Percentiles rank a stretch among this genome's conserved stretches.
Conservation (phyloP, 1,140 invertebrate genomes). For the Glossosoma conforme region DNA sequence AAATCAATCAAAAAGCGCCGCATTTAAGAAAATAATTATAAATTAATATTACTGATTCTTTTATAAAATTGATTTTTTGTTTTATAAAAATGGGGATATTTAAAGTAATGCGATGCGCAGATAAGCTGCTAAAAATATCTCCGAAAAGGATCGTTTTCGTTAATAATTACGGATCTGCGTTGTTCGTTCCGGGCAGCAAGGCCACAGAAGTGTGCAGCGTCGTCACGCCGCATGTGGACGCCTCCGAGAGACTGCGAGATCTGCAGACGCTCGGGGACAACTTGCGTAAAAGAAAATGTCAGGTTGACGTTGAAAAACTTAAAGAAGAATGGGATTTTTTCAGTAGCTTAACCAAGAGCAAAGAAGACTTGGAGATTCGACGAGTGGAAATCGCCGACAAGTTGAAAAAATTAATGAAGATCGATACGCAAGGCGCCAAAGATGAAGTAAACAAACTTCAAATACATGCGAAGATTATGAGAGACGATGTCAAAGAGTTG, state of each 20-base stretch:
- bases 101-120: no score
- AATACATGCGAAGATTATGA: slow-evolving; percentile 50
- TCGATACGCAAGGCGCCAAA: slow-evolving; percentile 37
- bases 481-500: slow-evolving; percentile 56
- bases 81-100: not conserved
- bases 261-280: slow-evolving; percentile 46
- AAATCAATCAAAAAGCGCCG: no score
- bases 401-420: slow-evolving; percentile 34
- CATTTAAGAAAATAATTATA: no score
- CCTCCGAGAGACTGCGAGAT: slow-evolving; percentile 48
- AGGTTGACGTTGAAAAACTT: slow-evolving; percentile 44
- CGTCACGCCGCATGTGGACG: slow-evolving; percentile 58
- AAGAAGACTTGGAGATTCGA: slow-evolving; percentile 41
- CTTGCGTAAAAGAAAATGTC: slow-evolving; percentile 39
- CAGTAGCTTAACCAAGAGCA: slow-evolving; percentile 39
- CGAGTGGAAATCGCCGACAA: slow-evolving; percentile 38
- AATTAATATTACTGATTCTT: slow-evolving; percentile 1
- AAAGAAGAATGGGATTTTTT: slow-evolving; percentile 52
- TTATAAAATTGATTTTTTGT: not conserved
- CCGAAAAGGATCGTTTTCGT: not conserved
- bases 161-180: slow-evolving; percentile 43
- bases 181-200: slow-evolving; percentile 59
- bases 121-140: not conserved
- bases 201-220: slow-evolving; percentile 55
- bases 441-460: slow-evolving; percentile 49